Evolutionary conservation across 2,797 vertebrate species (phyloP).

Genomic region (Adrianichthys oophorus): DNA sequence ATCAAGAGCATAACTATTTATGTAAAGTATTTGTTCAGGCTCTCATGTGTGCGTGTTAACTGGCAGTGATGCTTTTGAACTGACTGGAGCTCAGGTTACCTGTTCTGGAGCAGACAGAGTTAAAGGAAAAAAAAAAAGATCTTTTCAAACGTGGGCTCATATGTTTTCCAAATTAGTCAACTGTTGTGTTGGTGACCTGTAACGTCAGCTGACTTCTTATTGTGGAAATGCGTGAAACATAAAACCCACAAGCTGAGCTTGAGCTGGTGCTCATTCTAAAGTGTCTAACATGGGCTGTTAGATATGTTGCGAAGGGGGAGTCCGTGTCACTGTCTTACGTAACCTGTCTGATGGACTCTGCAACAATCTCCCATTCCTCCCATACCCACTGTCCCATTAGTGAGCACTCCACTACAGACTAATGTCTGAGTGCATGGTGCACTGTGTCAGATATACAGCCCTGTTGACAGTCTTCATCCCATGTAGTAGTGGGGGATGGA

Average conservation of each 20-base stretch:
- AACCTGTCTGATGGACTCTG: slow-evolving; percentile 37
- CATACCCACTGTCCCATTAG: slow-evolving; percentile 51
- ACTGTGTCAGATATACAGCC: slow-evolving; percentile 60
- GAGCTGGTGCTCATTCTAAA: slow-evolving; percentile 21
- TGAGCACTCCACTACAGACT: slow-evolving; percentile 29
- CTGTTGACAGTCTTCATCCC: slow-evolving; percentile 50
- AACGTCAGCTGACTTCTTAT: not conserved
- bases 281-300: slow-evolving; percentile 17
- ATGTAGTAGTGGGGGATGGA: slow-evolving; percentile 28
- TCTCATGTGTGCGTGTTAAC: not conserved
- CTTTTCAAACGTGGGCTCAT: not conserved
- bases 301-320: slow-evolving; percentile 33
- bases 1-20: slow-evolving; percentile 29
- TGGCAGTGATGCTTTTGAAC: slow-evolving; percentile 2
- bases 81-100: not conserved
- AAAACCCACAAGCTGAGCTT: not conserved
- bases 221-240: not conserved
- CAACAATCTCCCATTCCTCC: slow-evolving; percentile 38
- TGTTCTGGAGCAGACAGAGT: not conserved
- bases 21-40: slow-evolving; percentile 9
- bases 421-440: slow-evolving; percentile 33
- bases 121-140: not conserved
- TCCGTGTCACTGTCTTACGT: slow-evolving; percentile 35
- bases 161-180: not conserved
- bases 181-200: no score